Evolutionary conservation across 2,113 vertebrate genomes (phyloP).

Genomic region (Alethe diademata): DNA sequence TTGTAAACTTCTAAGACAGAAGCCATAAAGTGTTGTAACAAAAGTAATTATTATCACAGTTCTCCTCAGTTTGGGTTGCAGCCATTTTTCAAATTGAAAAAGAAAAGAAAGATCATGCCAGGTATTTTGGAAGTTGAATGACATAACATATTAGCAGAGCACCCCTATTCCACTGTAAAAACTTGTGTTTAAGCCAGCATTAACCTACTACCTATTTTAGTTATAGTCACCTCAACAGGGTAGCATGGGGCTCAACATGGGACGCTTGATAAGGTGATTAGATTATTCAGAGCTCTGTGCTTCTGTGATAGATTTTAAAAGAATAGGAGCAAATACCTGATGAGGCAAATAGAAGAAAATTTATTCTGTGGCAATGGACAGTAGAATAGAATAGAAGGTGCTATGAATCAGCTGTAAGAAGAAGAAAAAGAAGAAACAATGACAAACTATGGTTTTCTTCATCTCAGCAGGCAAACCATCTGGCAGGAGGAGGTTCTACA

Average conservation of each 20-base stretch:
- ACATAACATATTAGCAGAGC: neutral
- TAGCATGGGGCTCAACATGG: neutral
- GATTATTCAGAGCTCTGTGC: slow-evolving; percentile 3
- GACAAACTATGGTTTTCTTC: neutral
- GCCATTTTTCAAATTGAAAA: neutral
- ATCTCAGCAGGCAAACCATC: neutral
- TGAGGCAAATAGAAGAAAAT: neutral
- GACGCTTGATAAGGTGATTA: neutral
- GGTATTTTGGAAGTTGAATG: neutral
- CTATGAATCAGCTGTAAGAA: neutral
- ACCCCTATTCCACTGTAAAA: neutral
- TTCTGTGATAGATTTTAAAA: neutral
- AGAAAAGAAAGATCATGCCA: neutral
- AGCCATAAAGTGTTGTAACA: neutral
- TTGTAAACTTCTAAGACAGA: neutral
- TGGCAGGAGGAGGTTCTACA: neutral
- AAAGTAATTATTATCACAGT: neutral
- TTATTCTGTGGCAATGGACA: neutral
- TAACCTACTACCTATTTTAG: slow-evolving; percentile 19
- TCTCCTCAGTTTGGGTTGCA: neutral
- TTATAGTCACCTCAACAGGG: neutral
- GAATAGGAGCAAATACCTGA: neutral
- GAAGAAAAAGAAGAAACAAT: neutral
- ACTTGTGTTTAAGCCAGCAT: slow-evolving; percentile 8
- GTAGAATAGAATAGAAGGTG: neutral